Evolutionary conservation across 1,140 invertebrate genomes (phyloP).

Genomic region (Eumeta japonica): DNA sequence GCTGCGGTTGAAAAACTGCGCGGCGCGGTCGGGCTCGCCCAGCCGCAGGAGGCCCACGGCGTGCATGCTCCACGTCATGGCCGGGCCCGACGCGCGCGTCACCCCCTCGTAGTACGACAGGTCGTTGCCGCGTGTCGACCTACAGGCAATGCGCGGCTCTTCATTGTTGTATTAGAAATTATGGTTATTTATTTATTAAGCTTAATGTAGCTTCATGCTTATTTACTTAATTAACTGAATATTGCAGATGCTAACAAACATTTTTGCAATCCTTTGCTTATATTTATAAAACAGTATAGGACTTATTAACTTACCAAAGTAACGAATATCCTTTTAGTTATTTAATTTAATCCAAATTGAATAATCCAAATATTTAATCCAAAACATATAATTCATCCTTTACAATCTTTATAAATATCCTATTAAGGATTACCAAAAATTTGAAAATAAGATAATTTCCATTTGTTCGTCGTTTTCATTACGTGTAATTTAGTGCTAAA

Average conservation of each 20-base stretch:
- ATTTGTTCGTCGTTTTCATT: too few relatives aligned
- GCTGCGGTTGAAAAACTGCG: constrained; percentile 50
- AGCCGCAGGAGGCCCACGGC: constrained; percentile 50
- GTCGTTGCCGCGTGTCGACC: constrained; percentile 55
- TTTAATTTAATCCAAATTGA: neutral
- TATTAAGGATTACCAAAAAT: too few relatives aligned
- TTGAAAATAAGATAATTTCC: neutral
- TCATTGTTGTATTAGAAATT: neutral
- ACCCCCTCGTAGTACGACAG: constrained; percentile 55
- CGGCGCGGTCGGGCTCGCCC: constrained; percentile 32
- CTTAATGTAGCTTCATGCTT: too few relatives aligned
- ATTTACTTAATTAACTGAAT: too few relatives aligned
- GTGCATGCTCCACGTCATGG: constrained; percentile 64
- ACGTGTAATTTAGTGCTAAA: too few relatives aligned
- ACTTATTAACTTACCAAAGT: too few relatives aligned
- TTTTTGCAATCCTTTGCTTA: too few relatives aligned
- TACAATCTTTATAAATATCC: too few relatives aligned
- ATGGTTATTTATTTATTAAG: neutral
- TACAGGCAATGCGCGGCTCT: constrained; percentile 15
- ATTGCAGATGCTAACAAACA: too few relatives aligned
- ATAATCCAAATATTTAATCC: too few relatives aligned
- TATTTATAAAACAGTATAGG: too few relatives aligned
- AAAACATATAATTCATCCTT: too few relatives aligned
- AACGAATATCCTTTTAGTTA: neutral
- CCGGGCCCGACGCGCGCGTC: constrained; percentile 54